Conservation (phyloP, 2,888 invertebrate genomes). For the Automeris io region DNA sequence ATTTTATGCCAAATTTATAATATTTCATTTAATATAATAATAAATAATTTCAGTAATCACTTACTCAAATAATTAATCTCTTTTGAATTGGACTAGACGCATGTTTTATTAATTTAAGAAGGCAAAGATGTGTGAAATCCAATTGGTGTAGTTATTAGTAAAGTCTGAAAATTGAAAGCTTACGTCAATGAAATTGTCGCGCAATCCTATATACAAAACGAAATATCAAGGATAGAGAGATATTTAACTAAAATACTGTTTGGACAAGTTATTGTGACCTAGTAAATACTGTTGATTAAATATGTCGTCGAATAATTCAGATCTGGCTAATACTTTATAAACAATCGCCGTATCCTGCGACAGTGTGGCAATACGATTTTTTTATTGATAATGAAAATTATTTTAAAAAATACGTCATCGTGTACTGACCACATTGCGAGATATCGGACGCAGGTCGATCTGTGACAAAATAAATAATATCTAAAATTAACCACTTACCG, state of each 20-base stretch:
- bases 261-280: constrained; percentile 55
- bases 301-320: constrained; percentile 55
- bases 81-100: constrained; percentile 75
- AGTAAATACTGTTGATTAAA: constrained; percentile 57
- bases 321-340: constrained; percentile 56
- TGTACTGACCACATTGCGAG: constrained; percentile 42
- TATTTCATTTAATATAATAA: constrained; percentile 14
- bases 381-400: constrained; percentile 44
- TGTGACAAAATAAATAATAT: constrained; percentile 63
- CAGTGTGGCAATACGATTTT: constrained; percentile 43
- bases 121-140: constrained; percentile 73
- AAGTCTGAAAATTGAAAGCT: constrained; percentile 38
- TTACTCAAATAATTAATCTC: constrained; percentile 70
- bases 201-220: constrained; percentile 54
- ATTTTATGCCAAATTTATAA: constrained; percentile 40
- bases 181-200: constrained; percentile 36
- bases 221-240: constrained; percentile 42
- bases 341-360: constrained; percentile 28
- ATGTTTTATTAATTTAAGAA: constrained; percentile 69
- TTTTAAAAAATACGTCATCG: constrained; percentile 51
- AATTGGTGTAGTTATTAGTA: constrained; percentile 46
- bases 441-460: constrained; percentile 30
- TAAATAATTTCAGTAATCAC: constrained; percentile 41
- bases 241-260: constrained; percentile 70
- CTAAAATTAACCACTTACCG: constrained; percentile 64